These are phyloP conservation scores for Sinocyclocheilus maitianheensis DNA, from an alignment of 2,113 vertebrate species.

Conservation along the genomic window DNA sequence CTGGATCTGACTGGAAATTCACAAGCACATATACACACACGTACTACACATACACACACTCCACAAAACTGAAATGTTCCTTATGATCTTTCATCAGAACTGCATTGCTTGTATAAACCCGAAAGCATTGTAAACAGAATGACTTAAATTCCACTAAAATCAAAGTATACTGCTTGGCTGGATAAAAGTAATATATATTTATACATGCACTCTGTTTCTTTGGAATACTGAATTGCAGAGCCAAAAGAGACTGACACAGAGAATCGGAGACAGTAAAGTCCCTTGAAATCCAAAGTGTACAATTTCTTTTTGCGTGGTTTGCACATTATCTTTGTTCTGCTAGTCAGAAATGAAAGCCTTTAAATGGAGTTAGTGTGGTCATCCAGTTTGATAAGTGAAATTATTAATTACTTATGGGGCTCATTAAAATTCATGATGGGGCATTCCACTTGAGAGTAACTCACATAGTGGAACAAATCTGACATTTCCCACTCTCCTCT, in stretches of 20 bases:
- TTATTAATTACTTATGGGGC: slow-evolving; percentile 44
- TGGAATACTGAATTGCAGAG: neutral
- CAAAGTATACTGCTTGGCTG: neutral
- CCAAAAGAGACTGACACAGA: neutral
- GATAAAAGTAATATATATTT: neutral
- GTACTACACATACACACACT: neutral
- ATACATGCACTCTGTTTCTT: neutral
- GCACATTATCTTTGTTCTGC: slow-evolving; percentile 3
- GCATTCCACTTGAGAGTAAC: slow-evolving; percentile 38
- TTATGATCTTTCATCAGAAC: neutral
- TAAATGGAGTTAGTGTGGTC: slow-evolving; percentile 32
- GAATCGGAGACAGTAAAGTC: neutral
- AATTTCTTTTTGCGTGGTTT: neutral
- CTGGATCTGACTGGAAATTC: neutral
- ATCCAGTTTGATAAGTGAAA: slow-evolving; percentile 40
- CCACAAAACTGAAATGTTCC: neutral
- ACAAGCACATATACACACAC: neutral
- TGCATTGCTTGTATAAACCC: neutral
- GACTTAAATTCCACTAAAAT: neutral
- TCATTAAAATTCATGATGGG: slow-evolving; percentile 52
- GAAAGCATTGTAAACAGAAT: neutral
- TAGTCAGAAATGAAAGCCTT: slow-evolving; percentile 9
- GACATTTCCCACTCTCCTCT: slow-evolving; percentile 44
- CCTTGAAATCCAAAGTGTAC: neutral
- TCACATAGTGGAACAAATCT: slow-evolving; percentile 53